phyloP scores from a whole-genome alignment of 2,888 invertebrate species.

The Nomada fabriciana region DNA sequence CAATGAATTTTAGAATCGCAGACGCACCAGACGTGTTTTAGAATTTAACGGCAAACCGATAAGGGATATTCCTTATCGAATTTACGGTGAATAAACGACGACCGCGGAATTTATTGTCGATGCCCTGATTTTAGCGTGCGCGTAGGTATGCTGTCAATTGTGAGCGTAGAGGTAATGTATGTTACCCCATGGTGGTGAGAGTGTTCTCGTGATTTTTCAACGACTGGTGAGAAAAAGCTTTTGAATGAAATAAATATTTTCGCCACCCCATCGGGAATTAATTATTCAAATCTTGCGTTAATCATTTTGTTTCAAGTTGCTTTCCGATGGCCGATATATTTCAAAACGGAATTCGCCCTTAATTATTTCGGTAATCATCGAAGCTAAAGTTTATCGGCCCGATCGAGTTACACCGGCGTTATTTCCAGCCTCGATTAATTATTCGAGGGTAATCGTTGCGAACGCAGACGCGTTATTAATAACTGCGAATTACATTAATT shows the following conservation, averaged over 20 bases:
- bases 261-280: no score
- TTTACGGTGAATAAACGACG: no score
- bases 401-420: background rate
- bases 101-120: slow-evolving; percentile 19
- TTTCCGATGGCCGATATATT: background rate
- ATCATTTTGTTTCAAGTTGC: background rate
- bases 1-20: slow-evolving; percentile 5
- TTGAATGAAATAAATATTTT: no score
- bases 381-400: background rate
- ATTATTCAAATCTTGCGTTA: no score
- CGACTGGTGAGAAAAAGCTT: no score
- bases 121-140: slow-evolving; percentile 9
- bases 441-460: slow-evolving; percentile 9
- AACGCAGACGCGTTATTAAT: background rate
- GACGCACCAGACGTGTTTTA: slow-evolving; percentile 54
- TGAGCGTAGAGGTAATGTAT: no score
- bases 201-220: slow-evolving; percentile 19
- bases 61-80: no score
- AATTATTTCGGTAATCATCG: background rate
- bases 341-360: background rate
- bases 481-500: slow-evolving; percentile 28
- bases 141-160: background rate
- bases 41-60: slow-evolving; percentile 55
- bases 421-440: slow-evolving; percentile 25
- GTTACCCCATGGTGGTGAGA: no score